A percentile compares a stretch with the other conserved stretches of the same genome.
These are phyloP conservation scores for Molossus alvarezi DNA, from an alignment of 2,797 vertebrate species.

Conservation along the genomic window DNA sequence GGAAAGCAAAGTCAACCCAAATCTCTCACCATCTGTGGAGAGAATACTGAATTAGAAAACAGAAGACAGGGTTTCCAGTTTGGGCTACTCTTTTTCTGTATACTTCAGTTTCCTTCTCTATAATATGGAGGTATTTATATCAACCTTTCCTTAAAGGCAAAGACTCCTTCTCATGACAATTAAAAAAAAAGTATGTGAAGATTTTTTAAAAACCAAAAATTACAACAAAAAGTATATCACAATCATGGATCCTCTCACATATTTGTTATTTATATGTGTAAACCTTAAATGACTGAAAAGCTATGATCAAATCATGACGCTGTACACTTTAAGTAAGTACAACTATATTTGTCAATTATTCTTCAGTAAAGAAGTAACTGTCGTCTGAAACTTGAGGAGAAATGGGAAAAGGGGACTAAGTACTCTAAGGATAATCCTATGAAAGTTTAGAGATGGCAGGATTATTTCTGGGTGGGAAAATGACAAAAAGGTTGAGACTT, in stretches of 20 bases:
- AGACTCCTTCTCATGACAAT: neutral
- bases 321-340: neutral
- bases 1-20: constrained; percentile 47
- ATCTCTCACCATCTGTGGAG: neutral
- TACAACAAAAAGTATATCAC: constrained; percentile 21
- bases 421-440: neutral
- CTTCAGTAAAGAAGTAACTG: neutral
- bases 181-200: constrained; percentile 38
- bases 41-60: neutral
- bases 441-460: neutral
- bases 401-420: neutral
- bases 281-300: constrained; percentile 25
- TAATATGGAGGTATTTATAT: neutral
- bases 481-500: constrained; percentile 30
- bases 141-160: constrained; percentile 42
- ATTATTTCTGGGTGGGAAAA: neutral
- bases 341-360: neutral
- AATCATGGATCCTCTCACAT: neutral
- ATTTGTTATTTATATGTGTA: constrained; percentile 23
- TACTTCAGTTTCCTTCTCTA: neutral
- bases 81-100: neutral
- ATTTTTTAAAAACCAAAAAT: constrained; percentile 43
- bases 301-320: neutral
- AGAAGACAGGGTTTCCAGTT: neutral
- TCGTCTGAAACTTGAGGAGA: neutral